Percentiles rank a stretch among this genome's conserved stretches.
Conservation (phyloP, 2,888 invertebrate species). For the Machimus rusticus region DNA sequence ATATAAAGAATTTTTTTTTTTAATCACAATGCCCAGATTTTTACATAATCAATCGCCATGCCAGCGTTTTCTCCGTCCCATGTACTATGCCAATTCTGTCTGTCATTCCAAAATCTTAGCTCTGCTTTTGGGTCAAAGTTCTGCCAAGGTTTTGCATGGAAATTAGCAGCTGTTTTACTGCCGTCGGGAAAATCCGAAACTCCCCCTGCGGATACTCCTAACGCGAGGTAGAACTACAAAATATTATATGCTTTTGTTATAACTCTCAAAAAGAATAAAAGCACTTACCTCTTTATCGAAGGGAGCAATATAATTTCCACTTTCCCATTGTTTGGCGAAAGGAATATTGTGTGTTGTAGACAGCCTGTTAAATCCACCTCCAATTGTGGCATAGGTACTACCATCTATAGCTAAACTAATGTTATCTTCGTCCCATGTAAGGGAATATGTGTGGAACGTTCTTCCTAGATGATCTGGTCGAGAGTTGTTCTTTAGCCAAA, state of each 20-base stretch:
- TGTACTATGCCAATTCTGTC: slow-evolving; percentile 71
- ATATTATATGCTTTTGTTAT: not conserved
- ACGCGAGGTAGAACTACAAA: slow-evolving; percentile 75
- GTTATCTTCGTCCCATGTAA: slow-evolving; percentile 68
- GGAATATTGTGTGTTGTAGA: slow-evolving; percentile 52
- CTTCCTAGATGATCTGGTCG: slow-evolving; percentile 64
- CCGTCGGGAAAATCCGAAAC: slow-evolving; percentile 74
- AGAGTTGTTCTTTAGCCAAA: slow-evolving; percentile 60
- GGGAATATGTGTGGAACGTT: slow-evolving; percentile 72
- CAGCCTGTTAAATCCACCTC: slow-evolving; percentile 53
- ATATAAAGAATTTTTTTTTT: no score
- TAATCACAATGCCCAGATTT: slow-evolving; percentile 56
- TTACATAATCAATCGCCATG: slow-evolving; percentile 57
- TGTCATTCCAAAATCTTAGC: slow-evolving; percentile 73
- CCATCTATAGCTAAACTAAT: slow-evolving; percentile 66
- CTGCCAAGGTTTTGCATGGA: slow-evolving; percentile 73
- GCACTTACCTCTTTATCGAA: slow-evolving; percentile 74
- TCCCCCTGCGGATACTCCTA: slow-evolving; percentile 84
- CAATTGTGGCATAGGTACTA: slow-evolving; percentile 65
- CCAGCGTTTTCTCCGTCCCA: slow-evolving; percentile 69
- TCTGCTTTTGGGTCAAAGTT: slow-evolving; percentile 73
- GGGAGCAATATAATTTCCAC: slow-evolving; percentile 70
- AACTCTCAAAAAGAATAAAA: slow-evolving; percentile 3
- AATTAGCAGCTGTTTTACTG: slow-evolving; percentile 48
- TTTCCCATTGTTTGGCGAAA: slow-evolving; percentile 67